Conservation (phyloP, 2,113 vertebrate genomes). For the Psophia crepitans region DNA sequence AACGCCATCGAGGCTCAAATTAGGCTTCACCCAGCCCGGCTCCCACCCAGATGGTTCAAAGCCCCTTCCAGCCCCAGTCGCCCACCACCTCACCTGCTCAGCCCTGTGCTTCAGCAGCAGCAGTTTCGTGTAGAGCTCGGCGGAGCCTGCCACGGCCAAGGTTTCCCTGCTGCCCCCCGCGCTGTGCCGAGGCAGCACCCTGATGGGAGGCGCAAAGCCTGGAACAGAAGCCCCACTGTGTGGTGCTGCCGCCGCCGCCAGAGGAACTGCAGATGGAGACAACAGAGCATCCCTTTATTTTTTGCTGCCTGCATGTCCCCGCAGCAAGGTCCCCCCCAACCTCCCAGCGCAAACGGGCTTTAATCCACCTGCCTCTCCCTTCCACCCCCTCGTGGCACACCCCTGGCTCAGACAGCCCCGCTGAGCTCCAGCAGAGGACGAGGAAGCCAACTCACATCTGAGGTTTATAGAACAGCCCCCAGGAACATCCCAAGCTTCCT, state of each 20-base stretch:
- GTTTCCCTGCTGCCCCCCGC: neutral
- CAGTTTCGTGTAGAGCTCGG: slow-evolving; percentile 70
- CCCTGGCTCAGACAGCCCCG: neutral
- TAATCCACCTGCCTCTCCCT: neutral
- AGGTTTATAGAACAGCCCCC: neutral
- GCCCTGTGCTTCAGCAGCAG: slow-evolving; percentile 77
- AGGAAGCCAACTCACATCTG: neutral
- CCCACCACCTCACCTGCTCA: slow-evolving; percentile 69
- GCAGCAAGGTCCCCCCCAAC: neutral
- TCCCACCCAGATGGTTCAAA: neutral
- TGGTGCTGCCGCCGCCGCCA: rapidly evolving
- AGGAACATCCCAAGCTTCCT: neutral
- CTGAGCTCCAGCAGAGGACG: neutral
- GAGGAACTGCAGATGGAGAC: neutral
- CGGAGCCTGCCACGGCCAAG: neutral
- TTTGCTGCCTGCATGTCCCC: neutral
- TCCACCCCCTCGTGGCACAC: neutral
- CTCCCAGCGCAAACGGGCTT: neutral
- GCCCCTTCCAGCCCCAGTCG: neutral
- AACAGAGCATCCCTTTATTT: rapidly evolving
- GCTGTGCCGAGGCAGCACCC: neutral
- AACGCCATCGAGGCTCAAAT: rapidly evolving
- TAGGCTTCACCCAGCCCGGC: neutral
- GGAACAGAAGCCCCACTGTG: neutral
- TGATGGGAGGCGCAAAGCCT: slow-evolving; percentile 37